Conservation (phyloP, 2,113 vertebrate species). For the Chamaea fasciata region DNA sequence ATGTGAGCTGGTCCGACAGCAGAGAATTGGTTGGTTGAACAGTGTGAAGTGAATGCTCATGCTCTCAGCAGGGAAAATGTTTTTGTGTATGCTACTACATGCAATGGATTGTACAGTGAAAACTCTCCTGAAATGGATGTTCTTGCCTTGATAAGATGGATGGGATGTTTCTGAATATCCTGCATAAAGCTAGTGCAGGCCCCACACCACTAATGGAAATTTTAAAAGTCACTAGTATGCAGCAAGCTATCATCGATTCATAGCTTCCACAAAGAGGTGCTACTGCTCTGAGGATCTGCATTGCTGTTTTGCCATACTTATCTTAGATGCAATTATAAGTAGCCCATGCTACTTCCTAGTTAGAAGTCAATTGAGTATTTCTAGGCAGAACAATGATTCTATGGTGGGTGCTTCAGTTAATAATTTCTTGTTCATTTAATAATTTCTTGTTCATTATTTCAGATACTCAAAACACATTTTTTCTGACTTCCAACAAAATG, state of each 20-base stretch:
- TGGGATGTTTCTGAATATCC: background rate
- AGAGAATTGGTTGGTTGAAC: background rate
- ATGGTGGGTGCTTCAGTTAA: background rate
- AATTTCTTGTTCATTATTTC: background rate
- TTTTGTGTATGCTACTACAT: background rate
- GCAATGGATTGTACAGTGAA: background rate
- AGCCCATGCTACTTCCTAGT: background rate
- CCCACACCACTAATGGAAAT: background rate
- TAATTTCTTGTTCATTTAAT: background rate
- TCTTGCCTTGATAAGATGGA: background rate
- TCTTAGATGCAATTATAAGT: background rate
- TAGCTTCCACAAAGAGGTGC: background rate
- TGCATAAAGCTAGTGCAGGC: background rate
- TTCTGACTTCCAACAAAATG: background rate
- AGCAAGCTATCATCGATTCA: background rate
- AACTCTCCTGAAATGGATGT: background rate
- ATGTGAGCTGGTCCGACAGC: background rate
- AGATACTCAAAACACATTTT: background rate
- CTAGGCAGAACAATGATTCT: background rate
- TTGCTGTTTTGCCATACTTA: background rate
- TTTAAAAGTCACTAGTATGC: background rate
- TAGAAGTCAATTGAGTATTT: background rate
- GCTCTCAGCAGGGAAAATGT: background rate
- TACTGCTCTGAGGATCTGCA: background rate
- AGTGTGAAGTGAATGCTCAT: background rate